phyloP scores from a whole-genome alignment of 2,113 vertebrate species.

The Sardina pilchardus region DNA sequence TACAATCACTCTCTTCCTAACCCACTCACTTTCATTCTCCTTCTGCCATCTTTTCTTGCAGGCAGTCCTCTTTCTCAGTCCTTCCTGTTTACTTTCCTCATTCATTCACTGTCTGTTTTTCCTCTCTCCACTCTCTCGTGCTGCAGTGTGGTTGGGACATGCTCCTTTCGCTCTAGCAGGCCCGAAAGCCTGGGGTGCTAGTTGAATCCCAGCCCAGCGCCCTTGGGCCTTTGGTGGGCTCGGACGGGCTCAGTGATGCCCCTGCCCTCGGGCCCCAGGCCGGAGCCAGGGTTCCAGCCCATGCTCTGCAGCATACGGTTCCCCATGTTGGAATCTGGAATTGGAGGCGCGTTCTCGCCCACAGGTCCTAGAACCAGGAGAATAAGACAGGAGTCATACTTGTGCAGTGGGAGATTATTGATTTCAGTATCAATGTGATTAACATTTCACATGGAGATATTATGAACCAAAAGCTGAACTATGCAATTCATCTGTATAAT shows the following conservation, averaged over 20 bases:
- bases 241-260: conserved; percentile 91
- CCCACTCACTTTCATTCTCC: not conserved
- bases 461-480: conserved; percentile 27
- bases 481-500: too few relatives aligned
- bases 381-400: conserved; percentile 23
- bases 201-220: conserved; percentile 91
- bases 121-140: not conserved
- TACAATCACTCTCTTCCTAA: not conserved
- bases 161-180: not conserved
- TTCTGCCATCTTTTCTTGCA: not conserved
- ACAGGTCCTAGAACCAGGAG: conserved; percentile 79
- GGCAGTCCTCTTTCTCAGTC: not conserved
- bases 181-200: conserved; percentile 59
- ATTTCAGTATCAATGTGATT: too few relatives aligned
- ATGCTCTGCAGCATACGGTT: conserved; percentile 94
- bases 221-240: conserved; percentile 90
- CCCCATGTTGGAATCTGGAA: conserved; percentile 90
- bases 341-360: conserved; percentile 83
- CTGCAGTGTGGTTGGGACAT: not conserved
- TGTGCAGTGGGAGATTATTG: too few relatives aligned
- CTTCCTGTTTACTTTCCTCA: not conserved
- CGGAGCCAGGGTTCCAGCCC: conserved; percentile 93
- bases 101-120: not conserved
- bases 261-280: conserved; percentile 89
- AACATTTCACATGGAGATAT: not conserved